Conservation (phyloP, 2,797 vertebrate species). For the Acanthopagrus latus region DNA sequence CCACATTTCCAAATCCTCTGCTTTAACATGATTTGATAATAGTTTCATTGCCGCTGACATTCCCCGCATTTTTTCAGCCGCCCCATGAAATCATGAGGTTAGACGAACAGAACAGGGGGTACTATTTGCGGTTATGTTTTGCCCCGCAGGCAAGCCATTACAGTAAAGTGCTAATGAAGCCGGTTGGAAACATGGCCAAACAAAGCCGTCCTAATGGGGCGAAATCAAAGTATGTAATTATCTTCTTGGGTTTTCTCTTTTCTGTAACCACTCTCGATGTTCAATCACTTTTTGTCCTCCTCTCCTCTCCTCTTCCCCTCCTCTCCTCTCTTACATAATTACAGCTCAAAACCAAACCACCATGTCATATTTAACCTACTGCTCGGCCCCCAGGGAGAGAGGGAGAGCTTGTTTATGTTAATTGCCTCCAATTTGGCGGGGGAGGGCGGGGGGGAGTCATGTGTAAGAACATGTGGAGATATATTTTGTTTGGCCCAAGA, state of each 20-base stretch:
- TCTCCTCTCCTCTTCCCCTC: not conserved
- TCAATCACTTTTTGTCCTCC: constrained; percentile 22
- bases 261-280: constrained; percentile 14
- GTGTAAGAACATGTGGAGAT: constrained; percentile 30
- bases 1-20: constrained; percentile 20
- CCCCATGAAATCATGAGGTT: not conserved
- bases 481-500: not conserved
- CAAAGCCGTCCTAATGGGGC: not conserved
- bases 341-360: constrained; percentile 35
- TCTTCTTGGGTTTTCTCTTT: constrained; percentile 4
- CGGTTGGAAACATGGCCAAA: constrained; percentile 10
- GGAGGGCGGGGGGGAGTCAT: not conserved
- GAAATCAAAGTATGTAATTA: constrained; percentile 32
- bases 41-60: not conserved
- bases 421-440: constrained; percentile 64
- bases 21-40: constrained; percentile 4
- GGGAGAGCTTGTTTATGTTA: constrained; percentile 54
- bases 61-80: not conserved
- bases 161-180: not conserved
- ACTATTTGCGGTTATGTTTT: constrained; percentile 5
- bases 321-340: constrained; percentile 29
- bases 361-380: constrained; percentile 61
- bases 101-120: constrained; percentile 31
- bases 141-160: not conserved
- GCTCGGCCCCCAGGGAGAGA: constrained; percentile 39